Evolutionary conservation across 2,888 invertebrate species (phyloP).

Genomic region (Caenorhabditis afra): DNA sequence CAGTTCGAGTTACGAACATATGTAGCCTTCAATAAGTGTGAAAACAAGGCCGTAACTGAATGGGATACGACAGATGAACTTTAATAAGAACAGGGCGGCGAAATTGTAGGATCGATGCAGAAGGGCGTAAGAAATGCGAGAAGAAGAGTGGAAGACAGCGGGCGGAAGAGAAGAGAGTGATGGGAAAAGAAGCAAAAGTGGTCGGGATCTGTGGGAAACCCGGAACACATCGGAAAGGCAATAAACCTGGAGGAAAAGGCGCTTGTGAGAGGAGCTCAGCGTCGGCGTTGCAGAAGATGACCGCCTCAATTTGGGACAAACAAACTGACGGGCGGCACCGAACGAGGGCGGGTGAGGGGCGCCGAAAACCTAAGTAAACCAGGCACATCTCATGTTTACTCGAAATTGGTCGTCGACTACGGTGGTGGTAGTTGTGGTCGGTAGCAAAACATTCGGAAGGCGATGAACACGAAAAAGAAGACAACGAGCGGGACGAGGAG

Average conservation of each 20-base stretch:
- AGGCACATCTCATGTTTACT: slow-evolving; percentile 58
- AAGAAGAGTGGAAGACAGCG: neutral
- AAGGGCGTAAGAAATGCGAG: neutral
- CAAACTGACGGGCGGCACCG: slow-evolving; percentile 1
- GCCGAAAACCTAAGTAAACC: slow-evolving; percentile 51
- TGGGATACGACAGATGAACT: no score
- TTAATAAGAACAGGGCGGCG: no score
- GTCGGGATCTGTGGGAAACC: slow-evolving; percentile 15
- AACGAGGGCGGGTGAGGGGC: slow-evolving; percentile 19
- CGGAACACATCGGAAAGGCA: slow-evolving; percentile 15
- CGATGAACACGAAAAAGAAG: slow-evolving; percentile 44
- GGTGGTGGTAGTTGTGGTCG: slow-evolving; percentile 37
- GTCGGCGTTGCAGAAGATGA: slow-evolving; percentile 10
- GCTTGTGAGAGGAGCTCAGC: neutral
- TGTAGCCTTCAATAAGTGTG: neutral
- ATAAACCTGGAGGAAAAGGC: neutral
- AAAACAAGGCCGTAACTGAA: no score
- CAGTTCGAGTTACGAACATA: slow-evolving; percentile 11
- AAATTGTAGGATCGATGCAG: slow-evolving; percentile 8
- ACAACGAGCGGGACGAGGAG: slow-evolving; percentile 34
- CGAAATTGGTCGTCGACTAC: slow-evolving; percentile 52
- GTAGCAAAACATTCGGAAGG: slow-evolving; percentile 52
- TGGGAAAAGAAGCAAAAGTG: neutral
- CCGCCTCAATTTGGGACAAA: slow-evolving; percentile 12
- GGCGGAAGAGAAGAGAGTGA: neutral